Conservation (phyloP, 2,797 vertebrate species). For the Cynopterus sphinx region DNA sequence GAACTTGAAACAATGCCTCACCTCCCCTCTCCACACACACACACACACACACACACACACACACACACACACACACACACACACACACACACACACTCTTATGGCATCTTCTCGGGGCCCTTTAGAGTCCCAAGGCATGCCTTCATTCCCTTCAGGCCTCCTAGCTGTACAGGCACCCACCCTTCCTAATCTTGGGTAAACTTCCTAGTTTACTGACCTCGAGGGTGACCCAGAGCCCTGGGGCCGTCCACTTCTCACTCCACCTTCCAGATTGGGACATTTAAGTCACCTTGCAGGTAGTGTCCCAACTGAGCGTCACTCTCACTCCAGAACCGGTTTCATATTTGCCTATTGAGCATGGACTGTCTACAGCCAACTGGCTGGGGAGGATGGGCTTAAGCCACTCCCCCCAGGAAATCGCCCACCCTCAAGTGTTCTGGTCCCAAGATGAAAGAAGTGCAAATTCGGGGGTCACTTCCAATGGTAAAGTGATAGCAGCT, state of each 20-base stretch:
- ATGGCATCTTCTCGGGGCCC: not conserved
- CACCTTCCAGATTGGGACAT: constrained; percentile 78
- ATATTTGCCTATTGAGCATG: constrained; percentile 80
- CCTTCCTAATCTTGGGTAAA: not conserved
- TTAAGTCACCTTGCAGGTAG: constrained; percentile 76
- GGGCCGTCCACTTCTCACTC: constrained; percentile 69
- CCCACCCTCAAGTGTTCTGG: constrained; percentile 88
- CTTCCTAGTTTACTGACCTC: constrained; percentile 72
- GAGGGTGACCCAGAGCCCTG: constrained; percentile 66
- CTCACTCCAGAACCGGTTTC: constrained; percentile 76
- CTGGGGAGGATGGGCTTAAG: constrained; percentile 67
- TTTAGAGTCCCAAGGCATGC: not conserved
- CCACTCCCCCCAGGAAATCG: constrained; percentile 91
- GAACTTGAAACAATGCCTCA: constrained; percentile 56
- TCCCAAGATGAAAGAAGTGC: constrained; percentile 86
- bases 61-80: not conserved
- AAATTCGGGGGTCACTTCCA: constrained; percentile 92
- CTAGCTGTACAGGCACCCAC: not conserved
- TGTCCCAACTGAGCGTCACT: constrained; percentile 27
- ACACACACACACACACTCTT: not conserved
- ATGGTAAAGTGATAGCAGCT: constrained; percentile 92
- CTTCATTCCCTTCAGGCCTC: not conserved
- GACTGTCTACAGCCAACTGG: constrained; percentile 73
- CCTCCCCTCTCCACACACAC: not conserved
- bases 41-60: fast-evolving